Evolutionary conservation across 2,113 vertebrate genomes (phyloP).

Genomic region (Pelvicachromis taeniatus): DNA sequence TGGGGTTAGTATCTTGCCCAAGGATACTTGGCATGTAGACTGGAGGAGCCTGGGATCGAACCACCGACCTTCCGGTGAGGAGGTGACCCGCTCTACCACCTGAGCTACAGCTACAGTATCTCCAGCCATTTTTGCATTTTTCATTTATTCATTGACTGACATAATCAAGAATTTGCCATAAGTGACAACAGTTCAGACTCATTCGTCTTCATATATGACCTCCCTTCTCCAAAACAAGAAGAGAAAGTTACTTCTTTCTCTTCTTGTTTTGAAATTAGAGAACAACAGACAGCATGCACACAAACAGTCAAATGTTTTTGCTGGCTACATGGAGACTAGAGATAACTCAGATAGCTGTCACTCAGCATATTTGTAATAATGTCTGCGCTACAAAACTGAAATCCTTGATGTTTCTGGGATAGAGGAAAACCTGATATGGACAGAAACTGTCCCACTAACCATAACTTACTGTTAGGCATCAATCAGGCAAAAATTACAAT

Average conservation of each 20-base stretch:
- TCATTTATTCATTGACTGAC: neutral
- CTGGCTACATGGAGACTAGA: neutral
- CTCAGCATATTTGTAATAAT: neutral
- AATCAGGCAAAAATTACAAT: neutral
- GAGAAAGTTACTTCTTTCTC: neutral
- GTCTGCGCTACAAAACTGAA: fast-evolving
- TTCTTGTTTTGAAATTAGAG: neutral
- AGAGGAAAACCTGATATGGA: neutral
- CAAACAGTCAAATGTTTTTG: neutral
- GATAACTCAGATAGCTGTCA: neutral
- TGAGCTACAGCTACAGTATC: no score
- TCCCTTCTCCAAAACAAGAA: fast-evolving
- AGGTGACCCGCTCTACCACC: no score
- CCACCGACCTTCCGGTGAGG: no score
- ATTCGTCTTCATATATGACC: neutral
- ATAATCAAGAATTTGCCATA: fast-evolving
- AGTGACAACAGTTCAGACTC: neutral
- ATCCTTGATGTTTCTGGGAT: neutral
- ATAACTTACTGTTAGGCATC: neutral
- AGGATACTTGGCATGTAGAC: no score
- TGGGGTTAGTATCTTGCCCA: no score
- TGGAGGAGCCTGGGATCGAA: no score
- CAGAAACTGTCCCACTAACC: neutral
- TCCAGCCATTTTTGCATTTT: neutral
- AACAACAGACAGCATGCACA: neutral